These are phyloP conservation scores for Periphyllus acericola DNA, from an alignment of 2,888 invertebrate species.

Conservation along the genomic window DNA sequence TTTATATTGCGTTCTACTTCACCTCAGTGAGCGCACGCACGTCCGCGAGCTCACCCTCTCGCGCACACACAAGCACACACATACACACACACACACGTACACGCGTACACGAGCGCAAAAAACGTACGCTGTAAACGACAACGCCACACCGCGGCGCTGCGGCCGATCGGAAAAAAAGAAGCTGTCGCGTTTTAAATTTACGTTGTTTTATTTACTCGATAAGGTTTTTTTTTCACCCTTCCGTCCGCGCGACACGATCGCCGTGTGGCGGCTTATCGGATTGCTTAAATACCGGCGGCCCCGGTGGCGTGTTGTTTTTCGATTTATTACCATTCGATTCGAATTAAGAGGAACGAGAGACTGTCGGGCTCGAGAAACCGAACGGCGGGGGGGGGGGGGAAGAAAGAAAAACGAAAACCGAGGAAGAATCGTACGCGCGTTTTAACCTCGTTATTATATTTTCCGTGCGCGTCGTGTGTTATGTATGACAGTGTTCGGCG, in stretches of 20 bases:
- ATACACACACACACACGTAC: background rate
- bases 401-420: background rate
- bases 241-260: background rate
- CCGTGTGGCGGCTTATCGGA: background rate
- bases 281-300: background rate
- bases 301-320: background rate
- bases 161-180: background rate
- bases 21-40: background rate
- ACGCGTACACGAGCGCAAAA: background rate
- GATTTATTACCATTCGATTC: background rate
- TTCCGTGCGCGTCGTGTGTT: background rate
- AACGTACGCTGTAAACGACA: background rate
- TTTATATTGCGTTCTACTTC: conserved; percentile 44
- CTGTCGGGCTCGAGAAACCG: background rate
- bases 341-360: background rate
- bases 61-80: background rate
- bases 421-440: no score
- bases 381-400: no score
- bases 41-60: background rate
- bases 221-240: background rate
- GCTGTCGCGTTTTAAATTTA: conserved; percentile 12
- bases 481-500: background rate
- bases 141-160: background rate
- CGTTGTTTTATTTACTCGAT: background rate
- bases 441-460: background rate